Percentiles rank a stretch among this genome's conserved stretches.
phyloP scores from a whole-genome alignment of 2,888 invertebrate species.

The Dryocosmus kuriphilus region DNA sequence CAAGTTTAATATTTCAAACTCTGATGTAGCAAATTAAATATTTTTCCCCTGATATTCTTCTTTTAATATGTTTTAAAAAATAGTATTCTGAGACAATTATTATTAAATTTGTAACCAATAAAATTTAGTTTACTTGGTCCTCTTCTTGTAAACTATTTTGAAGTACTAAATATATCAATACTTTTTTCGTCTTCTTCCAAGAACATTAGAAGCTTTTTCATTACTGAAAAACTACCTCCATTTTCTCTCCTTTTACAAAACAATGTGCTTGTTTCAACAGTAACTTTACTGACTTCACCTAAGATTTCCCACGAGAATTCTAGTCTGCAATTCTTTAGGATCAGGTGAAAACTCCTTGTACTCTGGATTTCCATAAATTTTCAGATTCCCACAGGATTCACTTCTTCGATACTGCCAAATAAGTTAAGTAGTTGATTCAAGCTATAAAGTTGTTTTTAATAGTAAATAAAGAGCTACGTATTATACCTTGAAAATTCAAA shows the following conservation, averaged over 20 bases:
- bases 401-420: not conserved
- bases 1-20: too few species aligned
- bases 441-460: not conserved
- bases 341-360: not conserved
- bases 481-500: not conserved
- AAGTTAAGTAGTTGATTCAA: not conserved
- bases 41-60: too few species aligned
- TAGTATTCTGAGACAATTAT: too few species aligned
- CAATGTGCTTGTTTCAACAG: constrained; percentile 23
- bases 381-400: not conserved
- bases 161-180: not conserved
- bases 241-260: not conserved
- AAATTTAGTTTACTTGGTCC: too few species aligned
- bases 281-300: constrained; percentile 8
- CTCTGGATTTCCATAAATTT: constrained; percentile 29
- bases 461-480: not conserved
- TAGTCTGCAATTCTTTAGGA: constrained; percentile 3
- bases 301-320: constrained; percentile 23
- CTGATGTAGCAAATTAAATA: too few species aligned
- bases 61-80: too few species aligned
- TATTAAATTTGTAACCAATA: too few species aligned
- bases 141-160: not conserved
- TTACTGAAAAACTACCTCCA: not conserved
- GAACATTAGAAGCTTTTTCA: not conserved
- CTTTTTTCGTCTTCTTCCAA: not conserved